Percentiles rank a stretch among this genome's conserved stretches.
phyloP scores from a whole-genome alignment of 2,113 vertebrate genomes.

The Phalacrocorax pelagicus region DNA sequence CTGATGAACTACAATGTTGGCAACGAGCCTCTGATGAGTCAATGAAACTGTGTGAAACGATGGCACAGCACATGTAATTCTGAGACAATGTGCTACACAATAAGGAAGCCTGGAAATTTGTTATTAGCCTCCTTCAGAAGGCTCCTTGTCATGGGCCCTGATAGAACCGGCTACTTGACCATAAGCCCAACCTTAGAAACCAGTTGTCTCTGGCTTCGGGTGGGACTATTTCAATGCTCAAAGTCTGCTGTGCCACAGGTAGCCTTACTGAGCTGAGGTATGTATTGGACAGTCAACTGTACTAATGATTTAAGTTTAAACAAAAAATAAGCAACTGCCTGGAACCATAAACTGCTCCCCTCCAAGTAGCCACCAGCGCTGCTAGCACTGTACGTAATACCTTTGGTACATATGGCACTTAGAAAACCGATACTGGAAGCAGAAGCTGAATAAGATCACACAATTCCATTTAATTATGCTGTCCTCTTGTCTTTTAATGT shows the following conservation, averaged over 20 bases:
- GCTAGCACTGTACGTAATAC: accelerated
- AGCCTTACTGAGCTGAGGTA: not conserved
- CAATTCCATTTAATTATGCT: not conserved
- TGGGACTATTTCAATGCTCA: accelerated
- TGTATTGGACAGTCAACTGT: not conserved
- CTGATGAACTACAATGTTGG: not conserved
- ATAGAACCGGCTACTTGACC: not conserved
- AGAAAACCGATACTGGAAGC: not conserved
- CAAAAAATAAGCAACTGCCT: not conserved
- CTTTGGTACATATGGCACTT: not conserved
- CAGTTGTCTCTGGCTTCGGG: not conserved
- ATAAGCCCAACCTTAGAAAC: not conserved
- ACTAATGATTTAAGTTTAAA: not conserved
- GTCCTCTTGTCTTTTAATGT: not conserved
- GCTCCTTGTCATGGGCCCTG: not conserved
- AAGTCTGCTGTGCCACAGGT: not conserved
- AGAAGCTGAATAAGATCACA: not conserved
- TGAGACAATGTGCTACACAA: not conserved
- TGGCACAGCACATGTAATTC: not conserved
- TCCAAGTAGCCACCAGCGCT: not conserved
- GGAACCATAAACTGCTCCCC: not conserved
- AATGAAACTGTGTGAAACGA: not conserved
- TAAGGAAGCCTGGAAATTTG: not conserved
- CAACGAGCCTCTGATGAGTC: constrained; percentile 21
- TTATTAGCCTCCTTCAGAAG: not conserved